These are phyloP conservation scores for Melinaea menophilus DNA, from an alignment of 2,888 invertebrate genomes.

Conservation along the genomic window DNA sequence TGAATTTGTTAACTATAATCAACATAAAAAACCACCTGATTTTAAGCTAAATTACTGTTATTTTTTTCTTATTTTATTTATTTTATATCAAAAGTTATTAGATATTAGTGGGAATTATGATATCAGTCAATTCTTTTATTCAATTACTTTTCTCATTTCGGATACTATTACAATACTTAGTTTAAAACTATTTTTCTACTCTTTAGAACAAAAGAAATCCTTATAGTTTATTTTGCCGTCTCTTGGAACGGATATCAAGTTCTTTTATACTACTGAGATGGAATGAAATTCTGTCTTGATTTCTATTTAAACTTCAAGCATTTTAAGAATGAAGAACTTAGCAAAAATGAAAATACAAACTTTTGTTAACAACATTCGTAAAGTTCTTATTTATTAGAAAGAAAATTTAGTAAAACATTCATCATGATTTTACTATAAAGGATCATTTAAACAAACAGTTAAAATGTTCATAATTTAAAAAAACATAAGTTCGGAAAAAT, in stretches of 20 bases:
- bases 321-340: neutral
- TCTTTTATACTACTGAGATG: neutral
- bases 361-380: neutral
- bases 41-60: too few species aligned
- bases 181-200: too few species aligned
- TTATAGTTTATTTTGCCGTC: conserved; percentile 1
- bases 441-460: conserved; percentile 1
- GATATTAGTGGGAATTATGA: neutral
- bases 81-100: too few species aligned
- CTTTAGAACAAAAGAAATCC: conserved; percentile 1
- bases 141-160: neutral
- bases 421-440: too few species aligned
- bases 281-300: neutral
- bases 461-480: conserved; percentile 14
- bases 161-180: too few species aligned
- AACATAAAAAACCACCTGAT: too few species aligned
- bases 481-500: conserved; percentile 20
- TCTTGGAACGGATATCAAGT: neutral
- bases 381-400: too few species aligned
- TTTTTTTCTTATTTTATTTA: too few species aligned
- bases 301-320: neutral
- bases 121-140: neutral
- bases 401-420: too few species aligned
- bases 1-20: too few species aligned
- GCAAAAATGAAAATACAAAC: neutral